A percentile compares a stretch with the other conserved stretches of the same genome.
Evolutionary conservation across 1,140 invertebrate genomes (phyloP).

Genomic region (Lysiphlebus fabarum): DNA sequence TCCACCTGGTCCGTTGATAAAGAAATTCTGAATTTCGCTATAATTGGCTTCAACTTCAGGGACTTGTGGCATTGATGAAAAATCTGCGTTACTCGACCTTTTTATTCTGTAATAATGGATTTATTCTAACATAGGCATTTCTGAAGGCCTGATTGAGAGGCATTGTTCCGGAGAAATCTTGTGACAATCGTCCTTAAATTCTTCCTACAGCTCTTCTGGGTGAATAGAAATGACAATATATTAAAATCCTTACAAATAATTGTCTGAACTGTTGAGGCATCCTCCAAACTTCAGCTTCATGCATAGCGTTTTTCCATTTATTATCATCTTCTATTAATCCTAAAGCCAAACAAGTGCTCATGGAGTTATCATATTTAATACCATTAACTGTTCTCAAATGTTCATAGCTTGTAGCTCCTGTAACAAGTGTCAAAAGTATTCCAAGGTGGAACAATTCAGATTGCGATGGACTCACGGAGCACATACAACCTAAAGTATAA

Average conservation of each 20-base stretch:
- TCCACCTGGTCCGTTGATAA: neutral
- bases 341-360: constrained; percentile 14
- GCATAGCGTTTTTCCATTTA: constrained; percentile 17
- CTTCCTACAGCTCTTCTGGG: constrained; percentile 17
- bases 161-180: constrained; percentile 9
- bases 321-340: constrained; percentile 22
- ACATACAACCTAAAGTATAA: neutral
- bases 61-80: neutral
- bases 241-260: constrained; percentile 19
- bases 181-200: constrained; percentile 18
- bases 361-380: neutral
- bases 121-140: neutral
- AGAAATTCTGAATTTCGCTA: neutral
- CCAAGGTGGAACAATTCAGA: neutral
- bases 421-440: neutral
- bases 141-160: neutral
- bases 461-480: neutral
- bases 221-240: constrained; percentile 15
- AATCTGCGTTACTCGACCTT: neutral
- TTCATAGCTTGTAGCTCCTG: constrained; percentile 15
- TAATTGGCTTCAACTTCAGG: no score
- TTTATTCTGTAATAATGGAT: neutral
- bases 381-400: constrained; percentile 19
- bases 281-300: constrained; percentile 19
- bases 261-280: constrained; percentile 14